Base-by-base conservation (phyloP, 2,113 vertebrate genomes). In the Notiomystis cincta region DNA sequence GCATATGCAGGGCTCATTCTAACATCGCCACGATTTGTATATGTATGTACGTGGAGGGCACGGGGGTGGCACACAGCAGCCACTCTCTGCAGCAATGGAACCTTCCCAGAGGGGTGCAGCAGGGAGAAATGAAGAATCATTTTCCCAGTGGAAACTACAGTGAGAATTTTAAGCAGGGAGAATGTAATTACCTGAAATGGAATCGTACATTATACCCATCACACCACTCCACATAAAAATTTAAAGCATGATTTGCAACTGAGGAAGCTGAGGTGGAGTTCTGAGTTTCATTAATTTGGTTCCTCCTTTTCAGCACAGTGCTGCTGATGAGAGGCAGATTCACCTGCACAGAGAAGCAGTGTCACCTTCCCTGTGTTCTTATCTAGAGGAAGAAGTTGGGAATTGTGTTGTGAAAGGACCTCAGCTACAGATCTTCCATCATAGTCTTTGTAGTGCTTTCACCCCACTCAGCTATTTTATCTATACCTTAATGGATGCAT, bases 171-270 rank as follows among this genome's bases (percentile, higher is more conserved):
- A 97, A 97, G 83, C 85, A 92, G 91, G 75, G 88, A 95, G 65
- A 97, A 97, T 93, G 83, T 67, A 96, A 97, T 97, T 96, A 96
- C 91, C 82, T 95, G 92, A 96, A 96, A 93, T 83, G 85, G 90
- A 97, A 97, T 96, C 53, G 1, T 93, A 92, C 37, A 87, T 95
- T 96, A 97, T 90, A 90, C 70, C 81, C 85, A 96, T 95, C 93
- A 92, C 60, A 82, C 77, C 35, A 65, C 82, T 93, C 77, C 71
- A 77, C 86, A 95, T 94, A 82, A 96, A 96, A 94, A 94, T 96
- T 96, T 96, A 94, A 97, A 96, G 44, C 82, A 80, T 21, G 61
- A 89, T 91, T 93, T 93, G 93, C 61, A 93, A 58, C 73, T 51
- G 57, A 86, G 51, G 82, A 95, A 97, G 64, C 85, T 3, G 48